Base-by-base conservation (phyloP, 2,113 vertebrate species). In the Hemibagrus wyckioides region DNA sequence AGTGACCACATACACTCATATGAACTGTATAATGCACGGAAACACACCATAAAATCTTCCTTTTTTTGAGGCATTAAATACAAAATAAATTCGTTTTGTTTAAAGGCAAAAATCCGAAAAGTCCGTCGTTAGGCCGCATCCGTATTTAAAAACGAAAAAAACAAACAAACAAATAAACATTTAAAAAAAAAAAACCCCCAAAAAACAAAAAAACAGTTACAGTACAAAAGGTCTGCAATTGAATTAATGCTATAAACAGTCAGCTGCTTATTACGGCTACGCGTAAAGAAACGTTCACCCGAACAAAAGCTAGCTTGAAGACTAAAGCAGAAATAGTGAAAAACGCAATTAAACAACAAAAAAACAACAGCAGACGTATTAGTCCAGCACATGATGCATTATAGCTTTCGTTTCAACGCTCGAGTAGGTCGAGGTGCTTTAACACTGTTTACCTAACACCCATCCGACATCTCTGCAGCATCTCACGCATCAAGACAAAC, bases 11-110 rank as follows among this genome's bases (percentile, higher is more conserved):
- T 83, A 83, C 67, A 75, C 80, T 87, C 33, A 48, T 59, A 61
- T 28, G 71, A 39, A 76, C 69, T 76, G 61, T 52, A 80, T n/a
- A 82, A 83, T 77, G 80, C 61, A 87, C 80, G 54, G n/a, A 75
- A 61, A 48, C 65, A 75, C 65, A 82, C 69, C 67, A 82, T 63
- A 63, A 63, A 50, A 54, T 17, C 15, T 86, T 33, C 41, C 56
- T 28, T 83, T 87, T 28, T 83, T 87, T 76, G 80, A 87, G 56
- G 69, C 81, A 75, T 73, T 71, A 86, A 75, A 82, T 75, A 87
- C 54, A 87, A 87, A 76, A 87, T 54, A 83, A 83, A 87, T 86
- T 59, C 3, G 1, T 80, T 86, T 86, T 71, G 61, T 86, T 86
- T 69, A 50, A 77, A 75, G 57, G 56, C 71, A 87, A 76, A n/a